Evolutionary conservation across 1,140 invertebrate species (phyloP).

Genomic region (Sipha flava): DNA sequence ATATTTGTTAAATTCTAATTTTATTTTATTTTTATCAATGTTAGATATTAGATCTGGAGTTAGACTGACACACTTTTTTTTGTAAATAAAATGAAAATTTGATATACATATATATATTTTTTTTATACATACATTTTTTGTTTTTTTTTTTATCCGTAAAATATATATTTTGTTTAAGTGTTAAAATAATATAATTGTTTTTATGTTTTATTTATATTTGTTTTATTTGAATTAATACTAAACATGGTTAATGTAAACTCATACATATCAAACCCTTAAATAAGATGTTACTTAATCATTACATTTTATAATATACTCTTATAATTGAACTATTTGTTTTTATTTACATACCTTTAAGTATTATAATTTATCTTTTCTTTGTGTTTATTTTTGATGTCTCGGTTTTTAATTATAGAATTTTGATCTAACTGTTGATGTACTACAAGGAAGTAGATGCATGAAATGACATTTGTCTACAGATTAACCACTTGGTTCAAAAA

Average conservation of each 20-base stretch:
- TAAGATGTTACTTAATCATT: constrained; percentile 18
- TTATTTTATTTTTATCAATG: background rate
- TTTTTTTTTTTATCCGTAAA: background rate
- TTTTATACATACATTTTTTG: background rate
- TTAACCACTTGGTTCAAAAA: no score
- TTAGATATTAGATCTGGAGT: background rate
- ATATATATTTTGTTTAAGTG: constrained; percentile 1
- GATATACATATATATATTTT: background rate
- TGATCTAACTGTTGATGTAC: no score
- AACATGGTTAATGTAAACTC: constrained; percentile 15
- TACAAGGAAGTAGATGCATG: no score
- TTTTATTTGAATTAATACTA: background rate
- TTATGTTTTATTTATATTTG: background rate
- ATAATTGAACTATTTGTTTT: background rate
- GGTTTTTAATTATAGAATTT: no score
- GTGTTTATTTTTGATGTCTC: no score
- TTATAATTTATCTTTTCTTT: no score
- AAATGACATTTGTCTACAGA: no score
- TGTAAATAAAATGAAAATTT: background rate
- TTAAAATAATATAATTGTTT: background rate
- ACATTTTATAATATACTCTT: background rate
- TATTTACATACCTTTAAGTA: no score
- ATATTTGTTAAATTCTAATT: background rate
- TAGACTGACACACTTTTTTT: background rate
- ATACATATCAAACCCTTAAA: constrained; percentile 22